These are phyloP conservation scores for Lasiurus borealis DNA, from an alignment of 2,113 vertebrate genomes.

Conservation along the genomic window DNA sequence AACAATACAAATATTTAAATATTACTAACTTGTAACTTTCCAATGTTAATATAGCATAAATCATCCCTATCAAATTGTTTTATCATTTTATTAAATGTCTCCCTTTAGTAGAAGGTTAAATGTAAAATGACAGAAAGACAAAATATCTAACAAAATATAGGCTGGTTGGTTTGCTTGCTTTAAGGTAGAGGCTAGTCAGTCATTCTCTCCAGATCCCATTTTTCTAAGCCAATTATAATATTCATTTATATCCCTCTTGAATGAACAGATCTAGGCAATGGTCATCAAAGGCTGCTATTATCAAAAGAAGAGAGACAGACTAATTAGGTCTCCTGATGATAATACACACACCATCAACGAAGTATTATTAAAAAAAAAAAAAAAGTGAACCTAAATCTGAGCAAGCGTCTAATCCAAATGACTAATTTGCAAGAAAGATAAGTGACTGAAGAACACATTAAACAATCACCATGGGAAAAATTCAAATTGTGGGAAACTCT, in stretches of 20 bases:
- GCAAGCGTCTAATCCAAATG: neutral
- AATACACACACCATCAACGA: neutral
- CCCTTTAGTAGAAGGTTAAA: neutral
- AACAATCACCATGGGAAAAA: neutral
- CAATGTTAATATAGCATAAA: slow-evolving; percentile 21
- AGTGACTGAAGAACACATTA: neutral
- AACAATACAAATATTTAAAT: slow-evolving; percentile 31
- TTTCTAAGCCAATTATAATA: neutral
- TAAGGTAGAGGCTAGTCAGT: neutral
- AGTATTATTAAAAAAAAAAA: neutral
- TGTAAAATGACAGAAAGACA: slow-evolving; percentile 4
- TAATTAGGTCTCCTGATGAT: neutral
- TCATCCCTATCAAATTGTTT: slow-evolving; percentile 2
- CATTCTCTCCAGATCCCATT: neutral
- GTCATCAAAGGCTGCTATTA: neutral
- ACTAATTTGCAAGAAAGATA: slow-evolving; percentile 10
- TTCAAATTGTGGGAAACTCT: neutral
- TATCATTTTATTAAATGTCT: neutral
- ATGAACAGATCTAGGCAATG: neutral
- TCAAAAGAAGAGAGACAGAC: neutral
- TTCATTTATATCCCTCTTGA: neutral
- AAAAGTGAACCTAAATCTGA: neutral
- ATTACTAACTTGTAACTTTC: neutral
- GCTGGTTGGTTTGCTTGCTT: neutral
- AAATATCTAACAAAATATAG: neutral